These are phyloP conservation scores for Grammomys dolichurus DNA, from an alignment of 2,113 vertebrate genomes.

Conservation along the genomic window DNA sequence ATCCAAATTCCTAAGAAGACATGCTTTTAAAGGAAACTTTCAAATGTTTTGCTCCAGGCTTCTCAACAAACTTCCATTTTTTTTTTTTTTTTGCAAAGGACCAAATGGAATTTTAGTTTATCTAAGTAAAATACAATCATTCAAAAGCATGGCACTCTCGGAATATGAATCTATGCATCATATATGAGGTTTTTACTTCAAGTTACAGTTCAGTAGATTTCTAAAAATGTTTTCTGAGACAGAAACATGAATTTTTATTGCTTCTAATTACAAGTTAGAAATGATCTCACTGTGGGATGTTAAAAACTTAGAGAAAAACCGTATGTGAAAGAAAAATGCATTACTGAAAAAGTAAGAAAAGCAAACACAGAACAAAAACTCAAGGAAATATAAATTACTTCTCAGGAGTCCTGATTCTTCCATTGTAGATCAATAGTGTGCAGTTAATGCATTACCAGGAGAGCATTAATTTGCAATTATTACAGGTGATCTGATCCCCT, in stretches of 20 bases:
- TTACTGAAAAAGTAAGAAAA: conserved; percentile 87
- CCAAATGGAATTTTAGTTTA: conserved; percentile 70
- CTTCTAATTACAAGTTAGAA: conserved; percentile 84
- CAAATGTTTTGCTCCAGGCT: conserved; percentile 39
- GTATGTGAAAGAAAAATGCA: conserved; percentile 83
- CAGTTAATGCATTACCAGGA: conserved; percentile 90
- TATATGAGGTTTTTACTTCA: conserved; percentile 74
- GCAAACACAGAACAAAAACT: conserved; percentile 23
- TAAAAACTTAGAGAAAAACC: conserved; percentile 89
- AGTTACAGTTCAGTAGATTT: conserved; percentile 76
- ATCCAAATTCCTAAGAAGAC: neutral
- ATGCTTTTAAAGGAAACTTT: conserved; percentile 54
- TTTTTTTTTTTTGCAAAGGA: neutral
- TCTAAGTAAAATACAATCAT: conserved; percentile 41
- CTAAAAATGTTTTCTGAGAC: conserved; percentile 80
- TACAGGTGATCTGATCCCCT: conserved; percentile 86
- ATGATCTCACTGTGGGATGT: conserved; percentile 84
- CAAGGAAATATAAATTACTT: conserved; percentile 86
- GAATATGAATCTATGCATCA: conserved; percentile 73
- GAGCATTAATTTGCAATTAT: conserved; percentile 91
- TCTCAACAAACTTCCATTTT: conserved; percentile 21
- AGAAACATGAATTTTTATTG: conserved; percentile 80
- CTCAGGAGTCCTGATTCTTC: conserved; percentile 84
- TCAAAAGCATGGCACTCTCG: conserved; percentile 31
- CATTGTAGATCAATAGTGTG: conserved; percentile 89